Percentiles rank a stretch among this genome's conserved stretches.
These are phyloP conservation scores for Bubo scandiacus DNA, from an alignment of 2,113 vertebrate species.

Conservation along the genomic window DNA sequence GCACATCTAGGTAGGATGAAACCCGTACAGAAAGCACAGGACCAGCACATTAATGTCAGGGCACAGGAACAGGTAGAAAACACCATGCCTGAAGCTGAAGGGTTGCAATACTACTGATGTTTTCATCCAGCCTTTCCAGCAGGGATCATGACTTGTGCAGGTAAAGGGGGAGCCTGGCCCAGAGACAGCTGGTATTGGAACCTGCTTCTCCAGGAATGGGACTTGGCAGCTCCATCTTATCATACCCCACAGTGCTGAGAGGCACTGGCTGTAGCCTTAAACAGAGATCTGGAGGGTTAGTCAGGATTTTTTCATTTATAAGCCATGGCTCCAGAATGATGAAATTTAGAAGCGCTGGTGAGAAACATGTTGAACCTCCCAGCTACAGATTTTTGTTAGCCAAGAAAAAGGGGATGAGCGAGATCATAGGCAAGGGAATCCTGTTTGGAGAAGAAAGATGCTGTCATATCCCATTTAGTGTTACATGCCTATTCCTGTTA, in stretches of 20 bases:
- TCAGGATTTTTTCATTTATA: background rate
- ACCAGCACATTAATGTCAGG: background rate
- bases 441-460: background rate
- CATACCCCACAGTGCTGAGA: accelerated
- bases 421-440: background rate
- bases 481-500: background rate
- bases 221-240: background rate
- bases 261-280: background rate
- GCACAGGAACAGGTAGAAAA: background rate
- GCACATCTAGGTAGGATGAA: background rate
- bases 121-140: background rate
- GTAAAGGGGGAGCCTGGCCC: background rate
- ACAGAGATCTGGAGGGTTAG: background rate
- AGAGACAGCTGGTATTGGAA: background rate
- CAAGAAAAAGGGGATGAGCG: background rate
- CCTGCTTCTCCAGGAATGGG: background rate
- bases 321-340: background rate
- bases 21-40: background rate
- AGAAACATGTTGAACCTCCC: background rate
- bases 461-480: background rate
- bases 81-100: background rate
- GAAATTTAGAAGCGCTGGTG: background rate
- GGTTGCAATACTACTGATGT: background rate
- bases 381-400: background rate
- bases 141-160: background rate